These are phyloP conservation scores for Amblyornis subalaris DNA, from an alignment of 2,113 vertebrate genomes.

Conservation along the genomic window DNA sequence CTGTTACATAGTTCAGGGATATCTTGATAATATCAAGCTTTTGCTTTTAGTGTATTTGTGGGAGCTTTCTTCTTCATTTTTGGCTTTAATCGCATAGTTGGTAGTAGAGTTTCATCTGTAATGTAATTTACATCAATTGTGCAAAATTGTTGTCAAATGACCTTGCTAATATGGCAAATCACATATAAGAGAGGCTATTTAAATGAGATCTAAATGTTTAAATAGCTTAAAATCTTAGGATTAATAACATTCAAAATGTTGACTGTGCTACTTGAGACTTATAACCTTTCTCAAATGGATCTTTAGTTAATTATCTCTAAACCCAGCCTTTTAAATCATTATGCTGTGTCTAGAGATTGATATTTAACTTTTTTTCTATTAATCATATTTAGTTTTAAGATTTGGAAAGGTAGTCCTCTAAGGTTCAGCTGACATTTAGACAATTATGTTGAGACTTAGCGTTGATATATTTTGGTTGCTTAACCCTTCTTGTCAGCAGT, in stretches of 20 bases:
- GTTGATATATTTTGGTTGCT: conserved; percentile 50
- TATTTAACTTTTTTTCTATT: conserved; percentile 54
- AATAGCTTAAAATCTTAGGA: conserved; percentile 36
- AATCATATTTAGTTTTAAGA: conserved; percentile 61
- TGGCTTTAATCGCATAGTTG: background rate
- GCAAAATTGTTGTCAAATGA: conserved; percentile 24
- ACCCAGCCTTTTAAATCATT: conserved; percentile 40
- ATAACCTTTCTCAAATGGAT: conserved; percentile 61
- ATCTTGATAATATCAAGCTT: background rate
- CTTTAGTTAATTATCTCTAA: conserved; percentile 59
- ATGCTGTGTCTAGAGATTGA: conserved; percentile 42
- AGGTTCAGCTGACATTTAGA: conserved; percentile 62
- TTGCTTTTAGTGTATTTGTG: background rate
- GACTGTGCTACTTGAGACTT: conserved; percentile 43
- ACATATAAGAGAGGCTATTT: conserved; percentile 11
- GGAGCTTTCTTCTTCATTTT: background rate
- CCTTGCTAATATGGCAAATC: conserved; percentile 27
- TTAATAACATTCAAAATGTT: conserved; percentile 62
- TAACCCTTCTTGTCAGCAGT: conserved; percentile 59
- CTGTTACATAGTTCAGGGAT: background rate
- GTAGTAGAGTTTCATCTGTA: background rate
- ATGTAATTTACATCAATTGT: conserved; percentile 10
- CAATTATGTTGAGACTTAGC: conserved; percentile 55
- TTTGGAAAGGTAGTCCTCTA: conserved; percentile 54
- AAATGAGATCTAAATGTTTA: conserved; percentile 59